A percentile compares a stretch with the other conserved stretches of the same genome.
Conservation (phyloP, 1,140 invertebrate genomes). For the Camponotus floridanus region DNA sequence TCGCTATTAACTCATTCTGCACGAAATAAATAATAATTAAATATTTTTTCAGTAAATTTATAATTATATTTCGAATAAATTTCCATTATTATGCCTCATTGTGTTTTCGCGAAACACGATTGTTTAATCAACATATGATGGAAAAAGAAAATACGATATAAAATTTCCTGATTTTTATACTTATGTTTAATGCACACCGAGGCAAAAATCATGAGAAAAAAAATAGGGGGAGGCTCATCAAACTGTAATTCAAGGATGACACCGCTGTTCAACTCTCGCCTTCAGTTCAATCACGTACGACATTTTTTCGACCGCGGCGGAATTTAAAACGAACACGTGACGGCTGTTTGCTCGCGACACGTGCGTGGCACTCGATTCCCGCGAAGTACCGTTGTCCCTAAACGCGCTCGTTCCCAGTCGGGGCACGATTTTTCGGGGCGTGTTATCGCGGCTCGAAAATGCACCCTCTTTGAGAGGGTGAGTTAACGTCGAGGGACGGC, state of each 20-base stretch:
- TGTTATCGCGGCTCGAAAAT: slow-evolving; percentile 30
- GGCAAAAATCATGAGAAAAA: not conserved
- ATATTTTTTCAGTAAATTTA: not conserved
- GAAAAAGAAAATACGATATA: not conserved
- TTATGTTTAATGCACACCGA: not conserved
- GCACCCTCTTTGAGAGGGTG: slow-evolving; percentile 30
- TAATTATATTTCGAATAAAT: not conserved
- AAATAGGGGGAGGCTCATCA: not conserved
- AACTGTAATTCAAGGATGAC: slow-evolving; percentile 27
- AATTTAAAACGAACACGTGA: slow-evolving; percentile 45
- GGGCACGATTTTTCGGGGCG: slow-evolving; percentile 46
- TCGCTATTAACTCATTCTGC: not conserved
- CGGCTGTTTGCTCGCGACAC: slow-evolving; percentile 40
- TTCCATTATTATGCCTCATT: not conserved
- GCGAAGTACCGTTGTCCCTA: slow-evolving; percentile 31
- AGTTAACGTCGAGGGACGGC: slow-evolving; percentile 2
- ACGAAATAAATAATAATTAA: not conserved
- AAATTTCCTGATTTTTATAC: not conserved
- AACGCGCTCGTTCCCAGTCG: slow-evolving; percentile 40
- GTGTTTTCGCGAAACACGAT: too few species aligned
- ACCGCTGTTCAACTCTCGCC: not conserved
- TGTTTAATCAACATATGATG: not conserved
- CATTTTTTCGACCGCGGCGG: slow-evolving; percentile 3
- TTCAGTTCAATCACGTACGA: slow-evolving; percentile 39
- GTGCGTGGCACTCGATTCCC: slow-evolving; percentile 26